Conservation (phyloP, 2,888 invertebrate species). For the Amblyjoppa proteus region DNA sequence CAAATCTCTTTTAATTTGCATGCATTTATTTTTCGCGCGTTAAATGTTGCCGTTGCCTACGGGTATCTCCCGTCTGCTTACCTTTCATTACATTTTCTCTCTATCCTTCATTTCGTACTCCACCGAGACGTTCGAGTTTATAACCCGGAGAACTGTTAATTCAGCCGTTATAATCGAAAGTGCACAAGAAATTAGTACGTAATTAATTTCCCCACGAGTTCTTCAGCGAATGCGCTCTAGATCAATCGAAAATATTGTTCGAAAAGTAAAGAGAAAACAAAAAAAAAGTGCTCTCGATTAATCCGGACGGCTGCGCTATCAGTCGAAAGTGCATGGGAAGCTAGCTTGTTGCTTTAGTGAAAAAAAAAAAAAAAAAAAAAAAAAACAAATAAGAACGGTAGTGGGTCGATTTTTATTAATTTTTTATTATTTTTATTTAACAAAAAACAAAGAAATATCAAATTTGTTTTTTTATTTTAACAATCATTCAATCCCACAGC, state of each 20-base stretch:
- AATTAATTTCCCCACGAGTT: background rate
- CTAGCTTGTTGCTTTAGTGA: constrained; percentile 46
- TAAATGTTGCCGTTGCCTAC: constrained; percentile 11
- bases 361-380: constrained; percentile 3
- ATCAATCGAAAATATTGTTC: constrained; percentile 5
- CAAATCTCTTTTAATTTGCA: constrained; percentile 29
- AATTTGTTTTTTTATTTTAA: constrained; percentile 11
- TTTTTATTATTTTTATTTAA: constrained; percentile 25
- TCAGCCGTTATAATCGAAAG: constrained; percentile 30
- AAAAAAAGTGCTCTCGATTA: constrained; percentile 13
- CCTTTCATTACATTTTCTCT: constrained; percentile 30
- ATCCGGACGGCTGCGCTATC: constrained; percentile 31
- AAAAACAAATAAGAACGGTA: background rate
- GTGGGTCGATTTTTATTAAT: constrained; percentile 3
- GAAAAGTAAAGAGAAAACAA: background rate
- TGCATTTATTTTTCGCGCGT: constrained; percentile 1
- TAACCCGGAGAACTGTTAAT: constrained; percentile 22
- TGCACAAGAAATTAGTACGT: background rate
- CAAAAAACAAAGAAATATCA: too few species aligned
- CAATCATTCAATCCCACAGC: constrained; percentile 86
- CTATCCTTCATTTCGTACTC: constrained; percentile 29
- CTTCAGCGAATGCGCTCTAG: too few species aligned
- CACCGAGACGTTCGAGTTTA: constrained; percentile 6
- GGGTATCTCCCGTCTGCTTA: constrained; percentile 16
- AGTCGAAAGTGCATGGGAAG: constrained; percentile 44